Percentiles rank a stretch among this genome's conserved stretches.
Conservation (phyloP, 2,113 vertebrate genomes). For the Cynopterus brachyotis region DNA sequence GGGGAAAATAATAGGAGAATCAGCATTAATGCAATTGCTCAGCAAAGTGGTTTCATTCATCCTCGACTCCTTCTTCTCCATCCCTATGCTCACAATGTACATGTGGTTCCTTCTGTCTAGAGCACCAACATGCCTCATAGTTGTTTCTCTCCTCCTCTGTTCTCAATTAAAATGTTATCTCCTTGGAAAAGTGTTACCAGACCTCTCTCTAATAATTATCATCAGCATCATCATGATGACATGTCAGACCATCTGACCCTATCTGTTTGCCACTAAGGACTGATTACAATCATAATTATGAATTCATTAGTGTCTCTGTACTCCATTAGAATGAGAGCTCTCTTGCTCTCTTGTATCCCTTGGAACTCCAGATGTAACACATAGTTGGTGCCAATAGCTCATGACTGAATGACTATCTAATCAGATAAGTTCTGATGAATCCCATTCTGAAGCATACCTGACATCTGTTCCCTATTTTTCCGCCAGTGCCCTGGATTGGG, state of each 20-base stretch:
- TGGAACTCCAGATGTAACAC: neutral
- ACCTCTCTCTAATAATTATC: neutral
- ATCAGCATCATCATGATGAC: neutral
- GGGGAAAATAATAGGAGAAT: neutral
- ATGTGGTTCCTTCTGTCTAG: neutral
- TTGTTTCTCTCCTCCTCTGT: neutral
- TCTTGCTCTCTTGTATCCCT: neutral
- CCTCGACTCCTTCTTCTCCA: neutral
- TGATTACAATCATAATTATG: neutral
- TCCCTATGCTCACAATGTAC: neutral
- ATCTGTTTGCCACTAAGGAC: neutral
- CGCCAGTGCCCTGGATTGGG: neutral
- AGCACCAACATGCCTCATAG: neutral
- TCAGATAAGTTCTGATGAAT: neutral
- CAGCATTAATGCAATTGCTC: neutral
- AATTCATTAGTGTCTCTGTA: neutral
- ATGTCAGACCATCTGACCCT: neutral
- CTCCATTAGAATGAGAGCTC: neutral
- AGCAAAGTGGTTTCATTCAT: neutral
- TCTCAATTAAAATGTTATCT: neutral
- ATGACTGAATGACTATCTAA: neutral
- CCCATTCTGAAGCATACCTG: neutral
- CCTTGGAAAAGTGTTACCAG: neutral
- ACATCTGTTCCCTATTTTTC: neutral
- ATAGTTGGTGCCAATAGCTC: neutral